Evolutionary conservation across 2,888 invertebrate genomes (phyloP), one percentile per base, ranked within the genome.

Genomic region (Busseola fusca): DNA sequence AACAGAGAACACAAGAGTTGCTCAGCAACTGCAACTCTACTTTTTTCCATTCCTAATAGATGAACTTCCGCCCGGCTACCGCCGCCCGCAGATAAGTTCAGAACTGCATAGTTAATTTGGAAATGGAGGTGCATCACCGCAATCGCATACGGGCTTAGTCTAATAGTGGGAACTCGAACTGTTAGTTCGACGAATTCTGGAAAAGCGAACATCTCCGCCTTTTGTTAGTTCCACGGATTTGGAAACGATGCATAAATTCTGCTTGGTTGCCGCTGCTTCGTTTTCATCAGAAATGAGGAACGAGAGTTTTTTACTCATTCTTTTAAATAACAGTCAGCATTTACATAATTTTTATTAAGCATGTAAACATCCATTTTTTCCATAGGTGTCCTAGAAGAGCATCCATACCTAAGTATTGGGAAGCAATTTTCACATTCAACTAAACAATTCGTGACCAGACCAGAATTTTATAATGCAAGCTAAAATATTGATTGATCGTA

Each of bases 221-320:
- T 59, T 64, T 16, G 16, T 7, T 56, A 72, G 30, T 64, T 48
- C 7, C 7, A 12, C 12, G n/a, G 21, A 48, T 72, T 54, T 48
- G n/a, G n/a, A n/a, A 48, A 56, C 25, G 25, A 72, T 7, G 16
- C 12, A 30, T 73, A 64, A 3, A 48, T 42, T 48, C 14, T 16
- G 1, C 21, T 5, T 1, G 30, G 21, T 40, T 56, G 6, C 14
- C 14, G 14, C 9, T 12, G 16, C 1, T 56, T 42, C 1, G 21
- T 40, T 56, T 21, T 37, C 0, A 45, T 45, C 7, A 16, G 21
- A 48, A 27, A 27, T 57, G n/a, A 18, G 2, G 6, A n/a, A 30
- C 5, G n/a, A 12, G 57, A 40, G 16, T 27, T n/a, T 0, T 54
- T 3, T 7, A 16, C 16, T n/a, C 40, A 27, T 63, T 48, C 0